Base-by-base conservation (phyloP, 2,797 vertebrate genomes). In the Sebastes vulpes region DNA sequence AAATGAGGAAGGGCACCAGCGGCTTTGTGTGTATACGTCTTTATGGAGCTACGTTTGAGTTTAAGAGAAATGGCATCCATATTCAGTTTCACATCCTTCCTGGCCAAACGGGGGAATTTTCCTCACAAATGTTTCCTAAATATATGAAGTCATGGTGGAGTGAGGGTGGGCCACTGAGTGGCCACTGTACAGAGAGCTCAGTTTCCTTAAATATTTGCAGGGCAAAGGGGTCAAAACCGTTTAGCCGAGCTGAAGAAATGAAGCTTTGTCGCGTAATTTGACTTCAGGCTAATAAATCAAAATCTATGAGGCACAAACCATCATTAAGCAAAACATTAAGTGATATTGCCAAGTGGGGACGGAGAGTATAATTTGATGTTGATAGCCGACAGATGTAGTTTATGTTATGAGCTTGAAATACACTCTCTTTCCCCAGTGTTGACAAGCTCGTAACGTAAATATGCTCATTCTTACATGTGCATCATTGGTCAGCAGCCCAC, bases 51-150 rank as follows among this genome's bases (percentile, higher is more conserved):
- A 57, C 42, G 48, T 89, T 78, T 89, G 52, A 94, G 81, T 90
- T 91, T 76, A 85, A 82, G 86, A 92, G 81, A 90, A 89, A 94
- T 84, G 32, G 65, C 88, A 89, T 89, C 77, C 91, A 83, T 94
- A 92, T 93, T 90, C 75, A 77, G 66, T 94, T 95, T 95, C 92
- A 94, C 82, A 78, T 92, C 82, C 92, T 93, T 94, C 87, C 91
- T 87, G 79, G 67, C 81, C 86, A 89, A 87, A 88, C 70, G 88
- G 82, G 83, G 83, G 82, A 91, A 81, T 87, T 92, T 93, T 90
- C 86, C 90, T 89, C 75, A 50, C 65, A 80, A 86, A 82, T 10
- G 56, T 82, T 93, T 87, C 84, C 89, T 81, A 93, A 92, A 94
- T 83, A 89, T 77, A 92, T 92, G 87, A 94, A 93, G 92, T 94